Conservation (phyloP, 1,140 invertebrate genomes). For the Copidosoma floridanum region DNA sequence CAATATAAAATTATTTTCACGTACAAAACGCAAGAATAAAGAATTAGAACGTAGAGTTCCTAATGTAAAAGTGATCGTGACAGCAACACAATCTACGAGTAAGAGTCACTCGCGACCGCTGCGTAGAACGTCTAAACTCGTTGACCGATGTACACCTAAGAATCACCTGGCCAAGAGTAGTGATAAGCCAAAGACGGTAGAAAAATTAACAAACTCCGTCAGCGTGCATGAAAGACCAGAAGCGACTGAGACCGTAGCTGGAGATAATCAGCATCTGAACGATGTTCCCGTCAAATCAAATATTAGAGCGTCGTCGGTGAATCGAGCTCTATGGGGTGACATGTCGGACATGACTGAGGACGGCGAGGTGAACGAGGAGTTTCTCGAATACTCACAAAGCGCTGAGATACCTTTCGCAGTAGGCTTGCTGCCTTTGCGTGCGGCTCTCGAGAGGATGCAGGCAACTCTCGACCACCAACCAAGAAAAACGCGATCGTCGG, state of each 20-base stretch:
- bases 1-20: slow-evolving; percentile 30
- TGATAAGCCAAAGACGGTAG: slow-evolving; percentile 18
- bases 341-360: slow-evolving; percentile 50
- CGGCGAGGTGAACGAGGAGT: slow-evolving; percentile 31
- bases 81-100: slow-evolving; percentile 17
- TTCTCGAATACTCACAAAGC: slow-evolving; percentile 42
- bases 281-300: slow-evolving; percentile 27
- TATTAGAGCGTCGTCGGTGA: slow-evolving; percentile 40
- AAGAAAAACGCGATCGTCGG: slow-evolving; percentile 53
- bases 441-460: slow-evolving; percentile 55
- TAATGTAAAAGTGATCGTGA: slow-evolving; percentile 29
- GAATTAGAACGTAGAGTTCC: slow-evolving; percentile 38
- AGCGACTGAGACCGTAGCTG: too few species aligned
- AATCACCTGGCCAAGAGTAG: slow-evolving; percentile 15
- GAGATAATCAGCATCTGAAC: slow-evolving; percentile 5
- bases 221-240: slow-evolving; percentile 17
- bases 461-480: slow-evolving; percentile 56
- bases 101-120: slow-evolving; percentile 33
- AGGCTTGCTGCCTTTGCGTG: slow-evolving; percentile 52
- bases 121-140: slow-evolving; percentile 34
- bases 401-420: slow-evolving; percentile 57
- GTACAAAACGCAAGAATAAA: slow-evolving; percentile 41
- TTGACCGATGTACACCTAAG: slow-evolving; percentile 26
- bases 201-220: slow-evolving; percentile 27
- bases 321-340: slow-evolving; percentile 51